Conservation (phyloP, 2,113 vertebrate species). For the Fulica atra region DNA sequence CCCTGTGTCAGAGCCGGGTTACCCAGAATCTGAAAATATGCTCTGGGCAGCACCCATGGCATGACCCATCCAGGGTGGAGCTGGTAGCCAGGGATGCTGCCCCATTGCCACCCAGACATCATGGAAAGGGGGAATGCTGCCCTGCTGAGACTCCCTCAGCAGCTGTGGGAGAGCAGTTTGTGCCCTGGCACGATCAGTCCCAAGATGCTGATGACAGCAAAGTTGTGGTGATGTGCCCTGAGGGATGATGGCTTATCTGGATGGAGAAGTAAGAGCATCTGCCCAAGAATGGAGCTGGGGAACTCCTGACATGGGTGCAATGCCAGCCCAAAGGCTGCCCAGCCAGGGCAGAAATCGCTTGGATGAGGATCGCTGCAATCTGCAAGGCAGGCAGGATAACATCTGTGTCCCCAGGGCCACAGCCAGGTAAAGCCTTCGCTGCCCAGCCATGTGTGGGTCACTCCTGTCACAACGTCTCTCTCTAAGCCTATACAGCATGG, state of each 20-base stretch:
- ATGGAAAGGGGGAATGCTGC: accelerated
- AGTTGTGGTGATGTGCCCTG: accelerated
- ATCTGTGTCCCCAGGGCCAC: neutral
- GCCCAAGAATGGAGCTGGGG: neutral
- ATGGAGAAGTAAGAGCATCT: accelerated
- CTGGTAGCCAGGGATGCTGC: neutral
- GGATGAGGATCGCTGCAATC: neutral
- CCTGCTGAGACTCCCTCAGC: accelerated
- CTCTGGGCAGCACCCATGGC: neutral
- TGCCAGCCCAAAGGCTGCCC: neutral
- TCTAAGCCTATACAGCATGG: accelerated
- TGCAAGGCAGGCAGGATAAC: neutral
- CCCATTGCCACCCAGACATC: neutral
- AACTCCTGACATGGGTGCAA: accelerated
- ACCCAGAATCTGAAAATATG: neutral
- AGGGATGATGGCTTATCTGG: neutral
- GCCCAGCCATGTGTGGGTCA: accelerated
- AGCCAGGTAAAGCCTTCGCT: neutral
- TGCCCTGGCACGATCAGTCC: neutral
- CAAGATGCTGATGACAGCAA: neutral
- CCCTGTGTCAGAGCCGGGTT: neutral
- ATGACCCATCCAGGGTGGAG: neutral
- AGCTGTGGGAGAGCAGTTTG: accelerated
- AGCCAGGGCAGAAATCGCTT: neutral
- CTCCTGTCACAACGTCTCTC: accelerated